Conservation (phyloP, 2,797 vertebrate genomes). For the Brachyrhaphis roseni region DNA sequence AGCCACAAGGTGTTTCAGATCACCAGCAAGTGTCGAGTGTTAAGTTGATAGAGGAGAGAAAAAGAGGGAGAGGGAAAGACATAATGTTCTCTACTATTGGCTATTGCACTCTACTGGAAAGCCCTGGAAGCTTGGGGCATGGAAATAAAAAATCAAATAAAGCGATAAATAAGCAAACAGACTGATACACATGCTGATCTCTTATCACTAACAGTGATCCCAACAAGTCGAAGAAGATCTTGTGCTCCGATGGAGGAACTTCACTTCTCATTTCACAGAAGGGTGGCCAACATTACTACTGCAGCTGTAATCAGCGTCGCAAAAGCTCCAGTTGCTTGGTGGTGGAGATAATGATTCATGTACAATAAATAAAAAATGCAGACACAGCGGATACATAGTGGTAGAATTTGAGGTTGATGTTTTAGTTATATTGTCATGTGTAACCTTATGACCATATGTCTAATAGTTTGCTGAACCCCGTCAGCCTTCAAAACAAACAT, state of each 20-base stretch:
- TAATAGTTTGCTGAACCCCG: background rate
- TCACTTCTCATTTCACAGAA: constrained; percentile 76
- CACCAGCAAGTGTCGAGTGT: constrained; percentile 75
- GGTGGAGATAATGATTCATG: constrained; percentile 39
- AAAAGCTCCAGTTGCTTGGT: constrained; percentile 38
- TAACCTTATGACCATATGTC: background rate
- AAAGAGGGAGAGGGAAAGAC: constrained; percentile 7
- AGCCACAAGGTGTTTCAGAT: constrained; percentile 82
- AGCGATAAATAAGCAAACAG: constrained; percentile 60
- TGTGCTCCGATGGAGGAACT: constrained; percentile 10
- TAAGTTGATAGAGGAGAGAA: constrained; percentile 59
- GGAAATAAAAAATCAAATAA: constrained; percentile 66
- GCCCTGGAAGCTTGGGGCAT: constrained; percentile 21
- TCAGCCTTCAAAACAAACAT: background rate
- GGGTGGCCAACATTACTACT: constrained; percentile 51
- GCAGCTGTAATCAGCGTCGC: constrained; percentile 59
- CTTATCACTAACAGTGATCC: constrained; percentile 62
- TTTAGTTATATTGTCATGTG: background rate
- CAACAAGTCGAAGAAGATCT: constrained; percentile 58
- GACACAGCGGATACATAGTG: constrained; percentile 27
- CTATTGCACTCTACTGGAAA: constrained; percentile 28
- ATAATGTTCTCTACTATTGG: constrained; percentile 2
- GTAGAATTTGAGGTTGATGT: constrained; percentile 33
- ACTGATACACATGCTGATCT: constrained; percentile 50
- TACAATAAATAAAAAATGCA: constrained; percentile 54